A percentile compares a stretch with the other conserved stretches of the same genome.
Conservation (phyloP, 2,797 vertebrate species). For the Falco biarmicus region DNA sequence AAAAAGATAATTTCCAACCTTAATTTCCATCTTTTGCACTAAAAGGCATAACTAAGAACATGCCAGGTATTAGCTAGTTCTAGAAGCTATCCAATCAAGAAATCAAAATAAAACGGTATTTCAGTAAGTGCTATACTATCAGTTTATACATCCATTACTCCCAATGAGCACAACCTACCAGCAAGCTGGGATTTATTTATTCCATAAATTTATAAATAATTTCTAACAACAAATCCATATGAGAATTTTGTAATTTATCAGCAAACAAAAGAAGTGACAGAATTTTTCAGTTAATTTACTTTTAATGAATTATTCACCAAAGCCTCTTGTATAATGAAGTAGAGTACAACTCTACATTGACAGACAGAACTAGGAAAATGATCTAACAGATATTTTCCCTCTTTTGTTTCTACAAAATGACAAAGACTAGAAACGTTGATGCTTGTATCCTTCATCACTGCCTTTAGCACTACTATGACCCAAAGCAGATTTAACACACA, state of each 20-base stretch:
- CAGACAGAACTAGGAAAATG: not conserved
- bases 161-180: not conserved
- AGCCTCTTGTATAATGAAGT: not conserved
- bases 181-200: not conserved
- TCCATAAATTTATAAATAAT: not conserved
- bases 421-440: not conserved
- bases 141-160: not conserved
- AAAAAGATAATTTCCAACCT: not conserved
- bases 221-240: not conserved
- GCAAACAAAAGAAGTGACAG: not conserved
- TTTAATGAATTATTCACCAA: constrained; percentile 1
- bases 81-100: not conserved
- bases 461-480: not conserved
- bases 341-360: not conserved
- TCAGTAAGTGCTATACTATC: not conserved
- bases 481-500: not conserved
- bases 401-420: not conserved
- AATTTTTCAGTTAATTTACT: not conserved
- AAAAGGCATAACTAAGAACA: not conserved
- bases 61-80: not conserved
- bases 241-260: not conserved
- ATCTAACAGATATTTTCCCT: not conserved
- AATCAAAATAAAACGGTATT: not conserved
- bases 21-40: not conserved
- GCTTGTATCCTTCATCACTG: not conserved